Evolutionary conservation across 2,797 vertebrate genomes (phyloP), one percentile per base, ranked within the genome.

Genomic region (Sebastes oblongus): DNA sequence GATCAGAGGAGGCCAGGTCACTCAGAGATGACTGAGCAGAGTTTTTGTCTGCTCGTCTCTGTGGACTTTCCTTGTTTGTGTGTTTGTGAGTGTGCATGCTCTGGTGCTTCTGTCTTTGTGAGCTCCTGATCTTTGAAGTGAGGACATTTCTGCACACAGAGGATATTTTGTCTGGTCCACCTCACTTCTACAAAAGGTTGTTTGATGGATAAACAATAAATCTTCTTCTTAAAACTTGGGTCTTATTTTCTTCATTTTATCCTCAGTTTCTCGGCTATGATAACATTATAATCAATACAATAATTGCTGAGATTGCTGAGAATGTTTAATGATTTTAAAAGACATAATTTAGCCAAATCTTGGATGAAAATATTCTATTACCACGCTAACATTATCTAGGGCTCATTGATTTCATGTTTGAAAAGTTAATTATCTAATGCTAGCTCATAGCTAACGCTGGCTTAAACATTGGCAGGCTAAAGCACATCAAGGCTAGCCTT

Each of bases 1-100:
- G 86, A 91, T 93, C 80, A 80, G 82, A 89, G 67, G 62, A 80
- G 78, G 81, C 29, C 54, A 87, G 83, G 89, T 89, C 89, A 86
- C 71, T 59, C 75, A 72, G 74, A 89, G 77, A 86, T 78, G 72
- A 80, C 62, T 72, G 84, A 72, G 62, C 75, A 79, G 78, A 64
- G 52, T 73, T 68, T 89, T 76, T 75, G 27, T 80, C 66, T 81
- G 34, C 20, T 13, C 13, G 65, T 34, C 69, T 86, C 73, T 83
- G 77, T 69, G 55, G 29, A 68, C 68, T 30, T 74, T 75, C 25
- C 30, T 66, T 80, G 29, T 80, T 78, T 81, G 68, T 83, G 55
- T 66, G 77, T 74, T 34, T 83, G 52, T 32, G 46, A 3, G 11
- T 42, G 70, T 72, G 69, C 10, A 69, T 50, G 34, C 68, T 61